Percentiles rank a stretch among this genome's conserved stretches.
Evolutionary conservation across 53 echinoderm and acorn worm species (phyloP).

Genomic region (Stichopus horrens): DNA sequence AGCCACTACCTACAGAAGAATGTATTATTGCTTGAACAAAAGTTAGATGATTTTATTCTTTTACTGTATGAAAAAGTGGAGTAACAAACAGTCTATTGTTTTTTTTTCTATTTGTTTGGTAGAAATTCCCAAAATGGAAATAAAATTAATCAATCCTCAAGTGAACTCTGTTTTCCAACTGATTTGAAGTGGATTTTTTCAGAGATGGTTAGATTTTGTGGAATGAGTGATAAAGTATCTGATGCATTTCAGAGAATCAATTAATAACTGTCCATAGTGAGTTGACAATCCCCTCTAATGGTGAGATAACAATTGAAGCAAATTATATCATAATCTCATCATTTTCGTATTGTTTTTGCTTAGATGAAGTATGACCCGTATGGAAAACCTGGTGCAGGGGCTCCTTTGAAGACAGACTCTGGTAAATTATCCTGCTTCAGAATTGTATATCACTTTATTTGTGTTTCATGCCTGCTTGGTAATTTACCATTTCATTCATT

Average conservation of each 20-base stretch:
- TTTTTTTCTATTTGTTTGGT: too few species aligned
- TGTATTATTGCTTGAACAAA: too few species aligned
- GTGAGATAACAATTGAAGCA: not conserved
- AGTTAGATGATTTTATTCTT: too few species aligned
- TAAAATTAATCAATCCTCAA: too few species aligned
- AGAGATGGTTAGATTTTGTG: not conserved
- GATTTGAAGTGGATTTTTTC: too few species aligned
- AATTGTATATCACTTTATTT: not conserved
- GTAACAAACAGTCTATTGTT: too few species aligned
- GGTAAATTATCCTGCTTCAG: constrained; percentile 49
- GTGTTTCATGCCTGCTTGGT: too few species aligned
- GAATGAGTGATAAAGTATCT: not conserved
- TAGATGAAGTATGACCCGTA: constrained; percentile 90
- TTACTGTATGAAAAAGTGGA: too few species aligned
- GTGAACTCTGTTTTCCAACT: too few species aligned
- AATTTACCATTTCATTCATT: too few species aligned
- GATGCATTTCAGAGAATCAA: not conserved
- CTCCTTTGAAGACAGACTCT: constrained; percentile 94
- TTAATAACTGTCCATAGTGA: not conserved
- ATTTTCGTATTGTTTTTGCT: constrained; percentile 22
- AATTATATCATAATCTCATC: not conserved
- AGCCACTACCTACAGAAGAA: too few species aligned
- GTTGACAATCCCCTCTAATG: not conserved
- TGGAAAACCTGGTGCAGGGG: constrained; percentile 94
- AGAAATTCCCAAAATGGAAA: too few species aligned